Percentiles rank a stretch among this genome's conserved stretches.
These are phyloP conservation scores for Lophura nycthemera DNA, from an alignment of 2,113 vertebrate species.

Conservation along the genomic window DNA sequence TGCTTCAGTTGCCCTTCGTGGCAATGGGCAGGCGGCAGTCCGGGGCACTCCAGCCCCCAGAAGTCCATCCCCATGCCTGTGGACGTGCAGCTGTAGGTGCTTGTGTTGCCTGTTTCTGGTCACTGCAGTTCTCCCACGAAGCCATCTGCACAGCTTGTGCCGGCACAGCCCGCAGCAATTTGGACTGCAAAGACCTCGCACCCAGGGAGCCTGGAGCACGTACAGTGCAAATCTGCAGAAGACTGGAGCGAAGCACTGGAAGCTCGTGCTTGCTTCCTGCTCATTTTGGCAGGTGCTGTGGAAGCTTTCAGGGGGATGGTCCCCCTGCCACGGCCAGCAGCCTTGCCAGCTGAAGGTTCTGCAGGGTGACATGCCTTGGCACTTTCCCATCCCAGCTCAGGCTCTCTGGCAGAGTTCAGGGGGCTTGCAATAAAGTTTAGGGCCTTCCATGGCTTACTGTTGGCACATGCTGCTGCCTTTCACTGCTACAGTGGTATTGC, in stretches of 20 bases:
- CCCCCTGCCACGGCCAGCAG: neutral
- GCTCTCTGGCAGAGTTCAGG: neutral
- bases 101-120: neutral
- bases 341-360: slow-evolving; percentile 32
- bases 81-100: neutral
- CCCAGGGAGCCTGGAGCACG: neutral
- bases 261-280: neutral
- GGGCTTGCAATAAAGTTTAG: slow-evolving; percentile 26
- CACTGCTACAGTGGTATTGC: neutral
- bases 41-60: neutral
- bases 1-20: neutral
- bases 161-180: neutral
- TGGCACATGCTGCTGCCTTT: neutral
- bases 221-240: slow-evolving; percentile 43
- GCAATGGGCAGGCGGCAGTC: rapidly evolving
- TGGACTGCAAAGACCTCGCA: neutral
- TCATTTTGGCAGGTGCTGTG: slow-evolving; percentile 47
- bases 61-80: neutral
- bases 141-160: neutral
- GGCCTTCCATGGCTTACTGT: slow-evolving; percentile 36
- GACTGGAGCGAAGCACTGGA: neutral
- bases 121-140: neutral
- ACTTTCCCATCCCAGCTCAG: slow-evolving; percentile 42
- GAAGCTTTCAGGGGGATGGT: slow-evolving; percentile 10
- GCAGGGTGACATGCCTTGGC: slow-evolving; percentile 59